Conservation (phyloP, 2,113 vertebrate species). For the Ciconia boyciana region DNA sequence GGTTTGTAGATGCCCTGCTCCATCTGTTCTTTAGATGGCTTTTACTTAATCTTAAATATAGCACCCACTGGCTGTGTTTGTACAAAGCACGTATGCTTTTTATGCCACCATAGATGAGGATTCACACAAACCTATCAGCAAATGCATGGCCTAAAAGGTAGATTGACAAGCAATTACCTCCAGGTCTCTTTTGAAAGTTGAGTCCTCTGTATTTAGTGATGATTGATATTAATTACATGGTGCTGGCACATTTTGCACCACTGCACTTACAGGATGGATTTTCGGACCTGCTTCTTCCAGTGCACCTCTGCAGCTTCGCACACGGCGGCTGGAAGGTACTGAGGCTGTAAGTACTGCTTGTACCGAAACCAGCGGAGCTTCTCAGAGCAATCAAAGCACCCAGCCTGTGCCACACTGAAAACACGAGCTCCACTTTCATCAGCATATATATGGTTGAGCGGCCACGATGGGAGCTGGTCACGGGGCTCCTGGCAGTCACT, state of each 20-base stretch:
- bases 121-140: not conserved
- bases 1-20: not conserved
- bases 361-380: not conserved
- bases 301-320: not conserved
- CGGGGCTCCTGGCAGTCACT: rapidly evolving
- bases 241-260: not conserved
- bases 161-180: not conserved
- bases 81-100: not conserved
- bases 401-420: not conserved
- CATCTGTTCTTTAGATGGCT: not conserved
- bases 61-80: not conserved
- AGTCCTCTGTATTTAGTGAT: not conserved
- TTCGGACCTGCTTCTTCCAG: not conserved
- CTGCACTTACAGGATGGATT: not conserved
- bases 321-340: not conserved
- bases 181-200: not conserved
- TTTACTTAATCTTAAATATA: not conserved
- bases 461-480: not conserved
- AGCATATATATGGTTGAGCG: not conserved
- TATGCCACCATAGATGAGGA: not conserved
- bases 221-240: rapidly evolving
- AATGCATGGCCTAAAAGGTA: not conserved
- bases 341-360: not conserved
- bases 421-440: not conserved
- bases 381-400: not conserved